Evolutionary conservation across 2,888 invertebrate genomes (phyloP).

Genomic region (Prosopocoilus inquinatus): DNA sequence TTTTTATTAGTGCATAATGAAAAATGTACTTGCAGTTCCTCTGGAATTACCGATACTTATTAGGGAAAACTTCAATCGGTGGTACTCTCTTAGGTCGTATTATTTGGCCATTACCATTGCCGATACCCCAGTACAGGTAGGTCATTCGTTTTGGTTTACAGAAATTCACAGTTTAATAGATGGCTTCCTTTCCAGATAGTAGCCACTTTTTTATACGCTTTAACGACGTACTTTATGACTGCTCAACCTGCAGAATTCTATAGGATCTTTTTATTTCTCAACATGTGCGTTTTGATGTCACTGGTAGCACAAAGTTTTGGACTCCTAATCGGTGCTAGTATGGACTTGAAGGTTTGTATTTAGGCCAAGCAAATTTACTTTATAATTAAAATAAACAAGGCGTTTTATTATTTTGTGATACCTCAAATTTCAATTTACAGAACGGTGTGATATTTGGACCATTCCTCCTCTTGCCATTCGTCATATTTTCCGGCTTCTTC

Average conservation of each 20-base stretch:
- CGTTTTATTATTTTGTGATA: too few relatives aligned
- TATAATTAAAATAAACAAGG: too few relatives aligned
- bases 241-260: constrained; percentile 76
- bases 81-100: constrained; percentile 66
- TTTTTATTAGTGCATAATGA: constrained; percentile 1
- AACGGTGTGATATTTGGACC: constrained; percentile 89
- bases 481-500: constrained; percentile 92
- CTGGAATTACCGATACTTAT: constrained; percentile 60
- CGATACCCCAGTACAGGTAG: constrained; percentile 62
- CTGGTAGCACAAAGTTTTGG: constrained; percentile 86
- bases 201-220: constrained; percentile 69
- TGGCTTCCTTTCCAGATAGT: constrained; percentile 51
- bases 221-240: constrained; percentile 82
- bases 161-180: not conserved
- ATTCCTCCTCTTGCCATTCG: constrained; percentile 81
- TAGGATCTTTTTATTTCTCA: constrained; percentile 70
- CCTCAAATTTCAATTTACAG: constrained; percentile 54
- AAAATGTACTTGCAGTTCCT: constrained; percentile 56
- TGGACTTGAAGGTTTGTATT: constrained; percentile 67
- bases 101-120: constrained; percentile 61
- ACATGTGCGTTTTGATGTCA: constrained; percentile 73
- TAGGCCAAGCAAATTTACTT: too few relatives aligned
- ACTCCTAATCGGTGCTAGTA: constrained; percentile 77
- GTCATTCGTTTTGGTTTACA: constrained; percentile 13
- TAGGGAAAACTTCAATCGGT: constrained; percentile 66